Percentiles rank a stretch among this genome's conserved stretches.
phyloP scores from a whole-genome alignment of 2,888 invertebrate species.

The Bembecia ichneumoniformis region DNA sequence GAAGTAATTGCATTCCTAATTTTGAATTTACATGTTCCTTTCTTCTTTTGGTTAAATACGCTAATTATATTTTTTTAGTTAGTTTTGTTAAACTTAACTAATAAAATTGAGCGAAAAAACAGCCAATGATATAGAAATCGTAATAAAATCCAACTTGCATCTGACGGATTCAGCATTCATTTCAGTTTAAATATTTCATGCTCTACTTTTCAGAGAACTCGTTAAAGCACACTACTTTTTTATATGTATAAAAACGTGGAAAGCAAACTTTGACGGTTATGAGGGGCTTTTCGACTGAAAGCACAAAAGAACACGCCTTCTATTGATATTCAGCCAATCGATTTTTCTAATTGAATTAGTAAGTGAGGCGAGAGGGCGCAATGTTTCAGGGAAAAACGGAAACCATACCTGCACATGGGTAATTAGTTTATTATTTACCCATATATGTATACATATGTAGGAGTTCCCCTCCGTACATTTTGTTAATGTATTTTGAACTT shows the following conservation, averaged over 20 bases:
- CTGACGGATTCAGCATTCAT: conserved; percentile 11
- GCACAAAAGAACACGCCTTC: neutral
- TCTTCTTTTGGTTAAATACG: too few relatives aligned
- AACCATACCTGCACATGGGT: neutral
- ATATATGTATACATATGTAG: too few relatives aligned
- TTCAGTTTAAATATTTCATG: conserved; percentile 26
- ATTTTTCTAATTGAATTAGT: neutral
- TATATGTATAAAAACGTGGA: neutral
- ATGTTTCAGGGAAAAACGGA: neutral
- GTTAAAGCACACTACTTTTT: neutral
- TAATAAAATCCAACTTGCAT: conserved; percentile 5
- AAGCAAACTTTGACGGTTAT: neutral
- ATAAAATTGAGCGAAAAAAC: too few relatives aligned
- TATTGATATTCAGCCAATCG: neutral
- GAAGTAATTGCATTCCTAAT: too few relatives aligned
- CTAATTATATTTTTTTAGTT: too few relatives aligned
- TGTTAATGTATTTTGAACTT: too few relatives aligned
- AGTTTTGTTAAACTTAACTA: too few relatives aligned
- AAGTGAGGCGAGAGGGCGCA: neutral
- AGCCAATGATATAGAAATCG: too few relatives aligned
- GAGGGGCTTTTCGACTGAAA: neutral
- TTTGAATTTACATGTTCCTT: too few relatives aligned
- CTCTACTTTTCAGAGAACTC: conserved; percentile 12
- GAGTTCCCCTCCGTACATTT: too few relatives aligned
- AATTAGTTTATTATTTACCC: too few relatives aligned